Conservation (phyloP, 2,797 vertebrate genomes). For the Selene dorsalis region DNA sequence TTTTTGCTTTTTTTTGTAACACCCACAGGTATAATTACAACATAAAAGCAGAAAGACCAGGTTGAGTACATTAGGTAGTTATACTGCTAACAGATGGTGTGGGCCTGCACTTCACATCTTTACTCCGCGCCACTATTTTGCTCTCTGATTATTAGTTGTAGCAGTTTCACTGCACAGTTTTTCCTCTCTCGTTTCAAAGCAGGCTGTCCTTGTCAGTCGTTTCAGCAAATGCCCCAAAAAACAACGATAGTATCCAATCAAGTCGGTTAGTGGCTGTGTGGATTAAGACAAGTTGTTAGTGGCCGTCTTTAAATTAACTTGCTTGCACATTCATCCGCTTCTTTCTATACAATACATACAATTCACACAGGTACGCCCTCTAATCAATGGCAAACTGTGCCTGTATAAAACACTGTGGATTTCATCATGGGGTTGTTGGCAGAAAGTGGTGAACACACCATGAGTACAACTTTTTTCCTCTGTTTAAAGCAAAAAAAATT, state of each 20-base stretch:
- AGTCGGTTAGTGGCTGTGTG: not conserved
- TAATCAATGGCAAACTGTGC: not conserved
- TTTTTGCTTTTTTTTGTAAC: not conserved
- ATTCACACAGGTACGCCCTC: no score
- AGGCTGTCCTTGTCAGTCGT: not conserved
- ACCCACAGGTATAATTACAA: conserved; percentile 17
- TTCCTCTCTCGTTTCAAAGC: not conserved
- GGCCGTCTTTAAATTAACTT: not conserved
- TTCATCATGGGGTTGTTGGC: not conserved
- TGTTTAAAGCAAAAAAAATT: no score
- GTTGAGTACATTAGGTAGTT: not conserved
- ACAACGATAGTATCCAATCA: not conserved
- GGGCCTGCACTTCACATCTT: not conserved
- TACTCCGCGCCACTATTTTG: not conserved
- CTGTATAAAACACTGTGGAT: not conserved
- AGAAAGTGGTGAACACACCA: not conserved
- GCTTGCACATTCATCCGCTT: no score
- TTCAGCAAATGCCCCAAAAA: not conserved
- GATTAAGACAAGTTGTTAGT: not conserved
- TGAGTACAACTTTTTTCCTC: not conserved
- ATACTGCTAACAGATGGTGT: not conserved
- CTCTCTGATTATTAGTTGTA: not conserved
- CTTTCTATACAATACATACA: no score
- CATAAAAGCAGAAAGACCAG: conserved; percentile 7
- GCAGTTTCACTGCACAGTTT: not conserved